Percentiles rank a stretch among this genome's conserved stretches.
Conservation (phyloP, 92 coral and sea anemone genomes). For the Parazoanthus atlanticus region DNA sequence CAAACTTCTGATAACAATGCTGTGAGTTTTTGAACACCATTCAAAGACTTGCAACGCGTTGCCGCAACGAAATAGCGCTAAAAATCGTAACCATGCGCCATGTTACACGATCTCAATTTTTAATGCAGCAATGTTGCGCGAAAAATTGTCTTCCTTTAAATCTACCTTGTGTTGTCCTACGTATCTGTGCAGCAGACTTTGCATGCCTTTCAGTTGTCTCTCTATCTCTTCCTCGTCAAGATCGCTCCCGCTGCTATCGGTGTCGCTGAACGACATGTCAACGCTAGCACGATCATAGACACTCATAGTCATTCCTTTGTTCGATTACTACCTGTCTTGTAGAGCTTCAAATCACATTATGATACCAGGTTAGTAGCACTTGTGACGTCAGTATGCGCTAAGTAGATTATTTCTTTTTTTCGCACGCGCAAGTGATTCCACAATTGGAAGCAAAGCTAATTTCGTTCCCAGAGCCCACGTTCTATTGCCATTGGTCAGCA, state of each 20-base stretch:
- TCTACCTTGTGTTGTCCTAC: conserved; percentile 89
- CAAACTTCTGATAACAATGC: too few species aligned
- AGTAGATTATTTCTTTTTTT: neutral
- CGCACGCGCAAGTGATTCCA: neutral
- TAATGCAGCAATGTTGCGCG: too few species aligned
- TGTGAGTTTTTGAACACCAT: too few species aligned
- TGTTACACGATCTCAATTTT: too few species aligned
- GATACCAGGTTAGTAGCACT: neutral
- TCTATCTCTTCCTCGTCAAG: conserved; percentile 84
- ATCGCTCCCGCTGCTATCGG: conserved; percentile 69
- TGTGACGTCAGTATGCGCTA: neutral
- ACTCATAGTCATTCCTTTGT: neutral
- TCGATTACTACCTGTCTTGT: neutral
- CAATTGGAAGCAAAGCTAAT: neutral
- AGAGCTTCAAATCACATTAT: neutral
- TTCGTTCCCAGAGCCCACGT: neutral
- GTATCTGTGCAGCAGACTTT: conserved; percentile 76
- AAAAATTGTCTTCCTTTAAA: too few species aligned
- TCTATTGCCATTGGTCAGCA: neutral
- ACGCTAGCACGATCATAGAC: neutral
- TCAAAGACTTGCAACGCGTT: too few species aligned
- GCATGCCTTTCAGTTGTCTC: conserved; percentile 78
- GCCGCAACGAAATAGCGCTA: too few species aligned
- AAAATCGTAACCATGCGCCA: too few species aligned
- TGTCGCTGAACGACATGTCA: conserved; percentile 45